Conservation (phyloP, 2,797 vertebrate species). For the Tiaroga cobitis region DNA sequence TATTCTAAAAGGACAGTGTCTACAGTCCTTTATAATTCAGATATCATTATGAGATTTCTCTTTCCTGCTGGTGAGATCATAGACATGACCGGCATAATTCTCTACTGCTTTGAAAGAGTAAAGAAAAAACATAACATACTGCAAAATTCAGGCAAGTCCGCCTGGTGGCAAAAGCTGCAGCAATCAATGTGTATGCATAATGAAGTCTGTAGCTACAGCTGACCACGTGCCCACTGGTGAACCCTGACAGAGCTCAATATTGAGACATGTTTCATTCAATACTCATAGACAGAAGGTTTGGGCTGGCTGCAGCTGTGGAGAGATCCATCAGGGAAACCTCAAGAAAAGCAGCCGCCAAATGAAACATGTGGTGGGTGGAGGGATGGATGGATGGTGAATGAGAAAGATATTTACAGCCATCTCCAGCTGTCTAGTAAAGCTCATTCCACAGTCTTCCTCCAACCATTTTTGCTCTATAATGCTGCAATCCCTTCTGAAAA, state of each 20-base stretch:
- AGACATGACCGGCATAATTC: slow-evolving; percentile 21
- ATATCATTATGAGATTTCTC: slow-evolving; percentile 28
- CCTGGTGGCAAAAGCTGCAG: slow-evolving; percentile 10
- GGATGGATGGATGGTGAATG: slow-evolving; percentile 7
- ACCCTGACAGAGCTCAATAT: slow-evolving; percentile 43
- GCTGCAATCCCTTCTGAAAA: not conserved
- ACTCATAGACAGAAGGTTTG: slow-evolving; percentile 14
- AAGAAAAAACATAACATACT: slow-evolving; percentile 44
- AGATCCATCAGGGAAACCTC: slow-evolving; percentile 19
- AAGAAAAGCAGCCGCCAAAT: slow-evolving; percentile 1
- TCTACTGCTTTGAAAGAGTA: slow-evolving; percentile 23
- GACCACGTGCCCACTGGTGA: slow-evolving; percentile 40
- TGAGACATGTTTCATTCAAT: slow-evolving; percentile 31
- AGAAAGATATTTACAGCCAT: slow-evolving; percentile 7
- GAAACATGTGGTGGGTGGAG: slow-evolving; percentile 27
- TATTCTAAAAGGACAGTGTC: not conserved
- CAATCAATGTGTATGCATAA: slow-evolving; percentile 44
- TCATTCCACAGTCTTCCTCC: not conserved
- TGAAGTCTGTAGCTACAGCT: slow-evolving; percentile 48
- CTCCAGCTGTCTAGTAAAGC: slow-evolving; percentile 30
- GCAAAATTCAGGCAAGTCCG: slow-evolving; percentile 26
- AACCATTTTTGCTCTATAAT: not conserved
- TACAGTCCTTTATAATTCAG: slow-evolving; percentile 12
- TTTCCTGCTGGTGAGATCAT: slow-evolving; percentile 31
- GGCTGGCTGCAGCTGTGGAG: slow-evolving; percentile 23